A percentile compares a stretch with the other conserved stretches of the same genome.
phyloP scores from a whole-genome alignment of 1,140 invertebrate genomes.

The Varroa destructor region DNA sequence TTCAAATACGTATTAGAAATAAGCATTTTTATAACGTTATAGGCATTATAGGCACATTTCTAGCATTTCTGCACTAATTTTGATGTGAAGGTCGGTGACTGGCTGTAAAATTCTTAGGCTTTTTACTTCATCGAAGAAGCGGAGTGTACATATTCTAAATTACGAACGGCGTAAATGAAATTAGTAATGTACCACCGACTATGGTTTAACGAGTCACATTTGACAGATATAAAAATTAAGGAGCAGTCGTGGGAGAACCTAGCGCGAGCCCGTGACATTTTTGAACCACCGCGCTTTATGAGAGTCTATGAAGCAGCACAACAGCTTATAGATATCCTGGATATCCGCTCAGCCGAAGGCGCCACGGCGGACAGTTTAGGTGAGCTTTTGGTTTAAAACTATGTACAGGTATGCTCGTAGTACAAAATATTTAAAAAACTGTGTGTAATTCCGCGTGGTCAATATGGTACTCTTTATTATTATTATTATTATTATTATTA shows the following conservation, averaged over 20 bases:
- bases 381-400: not conserved
- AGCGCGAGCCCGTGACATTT: slow-evolving; percentile 67
- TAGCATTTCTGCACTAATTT: no score
- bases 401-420: not conserved
- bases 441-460: not conserved
- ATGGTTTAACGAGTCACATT: slow-evolving; percentile 27
- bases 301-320: slow-evolving; percentile 64
- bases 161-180: no score
- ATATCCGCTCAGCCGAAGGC: slow-evolving; percentile 38
- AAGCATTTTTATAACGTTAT: no score
- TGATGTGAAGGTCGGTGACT: no score
- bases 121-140: no score
- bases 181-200: no score
- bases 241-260: slow-evolving; percentile 90
- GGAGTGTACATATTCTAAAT: no score
- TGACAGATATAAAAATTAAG: slow-evolving; percentile 87
- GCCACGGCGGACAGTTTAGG: slow-evolving; percentile 28
- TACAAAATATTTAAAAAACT: slow-evolving; percentile 8
- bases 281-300: slow-evolving; percentile 89
- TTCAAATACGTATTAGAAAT: no score
- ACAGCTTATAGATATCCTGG: slow-evolving; percentile 64
- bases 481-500: not conserved
- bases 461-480: not conserved
- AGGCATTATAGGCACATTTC: no score
- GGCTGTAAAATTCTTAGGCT: no score